Base-by-base conservation (phyloP, 1,140 invertebrate genomes). In the Spodoptera frugiperda region DNA sequence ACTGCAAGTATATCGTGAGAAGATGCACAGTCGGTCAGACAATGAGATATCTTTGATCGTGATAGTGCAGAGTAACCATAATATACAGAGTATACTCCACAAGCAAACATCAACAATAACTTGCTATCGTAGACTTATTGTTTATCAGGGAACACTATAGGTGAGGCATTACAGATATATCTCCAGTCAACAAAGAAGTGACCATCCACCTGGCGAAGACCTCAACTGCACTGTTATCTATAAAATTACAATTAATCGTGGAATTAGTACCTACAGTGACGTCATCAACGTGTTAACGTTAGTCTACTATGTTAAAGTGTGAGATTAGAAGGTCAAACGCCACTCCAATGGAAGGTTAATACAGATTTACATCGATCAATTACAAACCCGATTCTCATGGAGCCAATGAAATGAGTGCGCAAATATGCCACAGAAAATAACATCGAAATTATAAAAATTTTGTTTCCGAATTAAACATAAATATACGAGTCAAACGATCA, bases 201-300 rank as follows among this genome's bases (percentile, higher is more conserved):
- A 57, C 79, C 79, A 78, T 68, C 78, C 80, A 82, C 80, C 80
- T 80, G 74, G 57, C 46, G 12, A 77, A 63, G 44, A 76, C 73
- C 76, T 61, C 54, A 68, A 75, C 71, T 80, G 82, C 80, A 84
- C 84, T 84, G 79, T 80, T 85, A 80, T 78, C 59, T 82, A 85
- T 85, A 85, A 84, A 82, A 84, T 84, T 84, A 86, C 59, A 63
- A 70, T 53, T 73, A 68, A 54, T 76, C 11, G 53, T 76, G 21
- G 30, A 19, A 79, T 79, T 79, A 79, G 78, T 76, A 65, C 49
- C 12, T 67, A 75, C 44, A 19, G 59, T 73, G 46, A 57, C 44
- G 51, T 21, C 49, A 53, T 75, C 44, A 57, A 71, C 39, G 65
- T 65, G 53, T 81, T 82, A 81, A 57, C 33, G 70, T 81, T 79